Base-by-base conservation (phyloP, 2,888 invertebrate genomes). In the Trileptium ribeirensis region DNA sequence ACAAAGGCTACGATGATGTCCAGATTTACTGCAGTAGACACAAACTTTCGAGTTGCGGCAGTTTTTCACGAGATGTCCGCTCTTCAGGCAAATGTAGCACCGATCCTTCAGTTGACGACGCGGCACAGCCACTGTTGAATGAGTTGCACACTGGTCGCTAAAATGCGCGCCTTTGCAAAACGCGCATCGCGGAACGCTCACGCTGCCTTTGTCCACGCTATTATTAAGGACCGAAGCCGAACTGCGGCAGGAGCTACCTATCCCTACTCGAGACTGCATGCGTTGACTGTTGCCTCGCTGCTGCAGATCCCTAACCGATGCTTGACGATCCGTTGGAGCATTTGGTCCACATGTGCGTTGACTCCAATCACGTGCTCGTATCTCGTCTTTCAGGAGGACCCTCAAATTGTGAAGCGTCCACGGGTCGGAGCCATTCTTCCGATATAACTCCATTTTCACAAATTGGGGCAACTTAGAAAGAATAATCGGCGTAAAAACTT, bases 401-500 rank as follows among this genome's bases (percentile, higher is more conserved):
- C 70, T 8, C 15, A 70, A 31, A 36, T 15, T 36, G 33, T 29
- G 8, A 8, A 70, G 36, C 19, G 70, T 70, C 70, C 70, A 29
- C n/a, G 36, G 33, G 3, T 36, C n/a, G 70, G 31, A 36, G 33
- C 70, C 70, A 70, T 70, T 70, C n/a, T 70, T 8, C 8, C 70
- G 70, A 70, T 70, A 36, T 31, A 70, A 19, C 70, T 70, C 70
- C 36, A 36, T 70, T 29, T 36, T 29, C 3, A 70, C 36, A n/a
- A 36, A 36, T 15, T 8, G 15, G 8, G 70, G 70, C 19, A 70
- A n/a, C 36, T 70, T 70, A 8, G 70, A 70, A 8, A 70, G n/a
- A 19, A 70, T 70, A 33, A 70, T 70, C n/a, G 70, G 70, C 19
- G 70, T 70, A 70, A 70, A 70, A 8, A 70, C 70, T n/a, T 70